A percentile compares a stretch with the other conserved stretches of the same genome.
phyloP scores from a whole-genome alignment of 1,140 invertebrate species.

The Zophobas morio region DNA sequence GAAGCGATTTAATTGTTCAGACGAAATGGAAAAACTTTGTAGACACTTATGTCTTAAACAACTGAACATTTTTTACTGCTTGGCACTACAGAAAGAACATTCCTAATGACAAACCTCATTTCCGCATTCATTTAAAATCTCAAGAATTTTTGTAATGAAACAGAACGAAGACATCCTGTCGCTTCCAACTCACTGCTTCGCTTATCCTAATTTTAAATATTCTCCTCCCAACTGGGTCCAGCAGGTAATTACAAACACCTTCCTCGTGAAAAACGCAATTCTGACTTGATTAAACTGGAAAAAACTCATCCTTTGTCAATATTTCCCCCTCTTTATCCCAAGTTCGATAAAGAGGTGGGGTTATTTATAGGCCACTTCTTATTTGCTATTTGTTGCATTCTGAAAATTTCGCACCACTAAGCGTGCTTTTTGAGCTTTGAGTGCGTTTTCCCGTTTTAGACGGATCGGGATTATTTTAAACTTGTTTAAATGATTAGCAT shows the following conservation, averaged over 20 bases:
- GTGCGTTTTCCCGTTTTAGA: constrained; percentile 13
- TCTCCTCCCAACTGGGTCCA: too few species aligned
- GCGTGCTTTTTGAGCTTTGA: constrained; percentile 15
- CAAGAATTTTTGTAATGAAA: too few species aligned
- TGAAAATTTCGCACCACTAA: constrained; percentile 45
- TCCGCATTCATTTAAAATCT: too few species aligned
- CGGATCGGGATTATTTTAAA: constrained; percentile 15
- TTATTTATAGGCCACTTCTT: constrained; percentile 46
- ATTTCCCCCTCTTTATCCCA: constrained; percentile 38
- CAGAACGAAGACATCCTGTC: too few species aligned
- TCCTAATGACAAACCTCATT: too few species aligned
- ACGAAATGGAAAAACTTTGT: too few species aligned
- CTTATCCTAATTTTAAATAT: background rate
- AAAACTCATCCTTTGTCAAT: constrained; percentile 52
- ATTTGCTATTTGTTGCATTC: constrained; percentile 9
- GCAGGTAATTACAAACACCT: background rate
- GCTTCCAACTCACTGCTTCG: background rate
- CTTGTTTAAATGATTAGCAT: constrained; percentile 31
- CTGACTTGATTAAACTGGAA: constrained; percentile 52
- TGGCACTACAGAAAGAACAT: too few species aligned
- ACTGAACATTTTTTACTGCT: too few species aligned
- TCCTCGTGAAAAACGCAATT: constrained; percentile 11
- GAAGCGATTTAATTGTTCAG: too few species aligned
- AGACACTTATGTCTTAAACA: too few species aligned
- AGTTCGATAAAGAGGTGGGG: constrained; percentile 45